Base-by-base conservation (phyloP, 1,140 invertebrate genomes). In the Diprion similis region DNA sequence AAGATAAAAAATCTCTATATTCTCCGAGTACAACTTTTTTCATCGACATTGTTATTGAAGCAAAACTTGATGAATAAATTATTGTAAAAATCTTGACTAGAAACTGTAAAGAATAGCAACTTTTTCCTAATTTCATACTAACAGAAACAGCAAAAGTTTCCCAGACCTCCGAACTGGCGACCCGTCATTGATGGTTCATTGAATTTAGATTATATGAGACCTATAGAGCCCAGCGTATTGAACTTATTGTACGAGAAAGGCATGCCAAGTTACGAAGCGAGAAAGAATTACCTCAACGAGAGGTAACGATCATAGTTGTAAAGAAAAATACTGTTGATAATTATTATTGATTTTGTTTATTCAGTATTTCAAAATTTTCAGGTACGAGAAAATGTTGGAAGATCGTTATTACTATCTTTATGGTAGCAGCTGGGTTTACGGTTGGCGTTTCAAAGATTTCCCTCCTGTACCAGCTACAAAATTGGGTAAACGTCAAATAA, bases 391-490 rank as follows among this genome's bases (percentile, higher is more conserved):
- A 17, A 68, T 68, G 8, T 83, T 84, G 2, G 84, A 87, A 65
- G 77, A 85, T 71, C 79, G 78, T 74, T 86, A 76, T 79, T 84
- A 81, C 69, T 83, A 78, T 66, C 83, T 82, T 6, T 79, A 85
- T 69, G 83, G 83, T 66, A 77, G 76, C 7, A 86, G 71, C 75
- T 86, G 85, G 85, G 65, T 80, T 24, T 81, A 83, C 11, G 85
- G 85, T 37, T 87, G 85, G 85, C 81, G 79, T 15, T 47, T 84
- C 8, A 81, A 77, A 10, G 82, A 86, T 76, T 81, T 80, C 75
- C 66, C 75, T n/a, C 9, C 72, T 9, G 11, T 75, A 46, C 48
- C 71, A 48, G 13, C 69, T 15, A 79, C 78, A 6, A 71, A 79
- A 75, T 48, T 78, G 15, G 79, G 77, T 17, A n/a, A 17, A 15